A percentile compares a stretch with the other conserved stretches of the same genome.
phyloP scores from a whole-genome alignment of 2,113 vertebrate genomes.

The Erythrocebus patas region DNA sequence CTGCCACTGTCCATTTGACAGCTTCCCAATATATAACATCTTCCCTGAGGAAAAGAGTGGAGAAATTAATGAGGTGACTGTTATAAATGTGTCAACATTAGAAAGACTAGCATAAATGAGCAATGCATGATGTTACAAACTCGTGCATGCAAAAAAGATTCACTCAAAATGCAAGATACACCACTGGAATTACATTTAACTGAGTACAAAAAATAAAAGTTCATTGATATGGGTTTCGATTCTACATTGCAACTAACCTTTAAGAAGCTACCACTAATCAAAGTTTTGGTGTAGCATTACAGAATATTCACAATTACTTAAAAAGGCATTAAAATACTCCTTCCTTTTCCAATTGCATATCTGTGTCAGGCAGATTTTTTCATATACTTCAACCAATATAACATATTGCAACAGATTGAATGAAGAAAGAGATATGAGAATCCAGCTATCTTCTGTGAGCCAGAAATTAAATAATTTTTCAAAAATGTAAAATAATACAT shows the following conservation, averaged over 20 bases:
- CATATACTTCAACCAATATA: not conserved
- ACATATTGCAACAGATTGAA: not conserved
- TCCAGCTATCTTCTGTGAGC: not conserved
- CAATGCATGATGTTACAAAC: not conserved
- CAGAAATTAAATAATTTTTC: not conserved
- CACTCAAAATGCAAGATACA: not conserved
- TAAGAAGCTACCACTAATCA: not conserved
- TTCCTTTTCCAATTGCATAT: not conserved
- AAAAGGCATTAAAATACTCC: not conserved
- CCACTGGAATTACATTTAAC: not conserved
- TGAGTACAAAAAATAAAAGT: not conserved
- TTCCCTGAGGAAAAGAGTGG: not conserved
- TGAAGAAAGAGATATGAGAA: not conserved
- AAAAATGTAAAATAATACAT: slow-evolving; percentile 8
- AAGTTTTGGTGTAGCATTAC: not conserved
- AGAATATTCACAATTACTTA: not conserved
- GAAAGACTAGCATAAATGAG: not conserved
- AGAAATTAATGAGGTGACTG: slow-evolving; percentile 12
- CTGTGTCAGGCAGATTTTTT: not conserved
- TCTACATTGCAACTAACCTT: not conserved
- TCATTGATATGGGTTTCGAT: not conserved
- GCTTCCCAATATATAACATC: slow-evolving; percentile 6
- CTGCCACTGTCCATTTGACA: not conserved
- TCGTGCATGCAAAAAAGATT: not conserved
- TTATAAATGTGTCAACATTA: not conserved